Conservation (phyloP, 92 coral and sea anemone species). For the Heliopora coerulea region DNA sequence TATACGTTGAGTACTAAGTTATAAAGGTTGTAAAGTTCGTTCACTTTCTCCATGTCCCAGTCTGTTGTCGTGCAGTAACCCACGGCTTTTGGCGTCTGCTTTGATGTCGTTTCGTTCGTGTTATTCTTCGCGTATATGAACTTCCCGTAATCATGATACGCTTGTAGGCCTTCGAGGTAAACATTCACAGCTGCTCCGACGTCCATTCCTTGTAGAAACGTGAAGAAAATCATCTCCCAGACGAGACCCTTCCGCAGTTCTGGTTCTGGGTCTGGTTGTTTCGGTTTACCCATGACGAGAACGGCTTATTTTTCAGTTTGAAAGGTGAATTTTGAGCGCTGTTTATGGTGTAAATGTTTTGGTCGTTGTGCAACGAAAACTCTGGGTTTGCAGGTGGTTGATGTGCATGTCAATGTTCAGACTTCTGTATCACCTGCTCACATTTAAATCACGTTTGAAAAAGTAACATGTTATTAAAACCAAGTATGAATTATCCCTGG, state of each 20-base stretch:
- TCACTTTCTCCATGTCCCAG: slow-evolving; percentile 61
- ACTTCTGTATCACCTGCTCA: too few relatives aligned
- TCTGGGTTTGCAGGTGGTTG: too few relatives aligned
- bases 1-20: slow-evolving; percentile 61
- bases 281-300: slow-evolving; percentile 51
- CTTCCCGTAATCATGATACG: slow-evolving; percentile 52
- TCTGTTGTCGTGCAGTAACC: slow-evolving; percentile 66
- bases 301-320: too few relatives aligned
- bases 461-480: too few relatives aligned
- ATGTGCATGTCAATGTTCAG: too few relatives aligned
- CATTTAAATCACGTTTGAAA: too few relatives aligned
- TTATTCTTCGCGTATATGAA: slow-evolving; percentile 44
- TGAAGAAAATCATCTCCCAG: slow-evolving; percentile 76
- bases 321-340: too few relatives aligned
- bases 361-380: too few relatives aligned
- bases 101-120: slow-evolving; percentile 50
- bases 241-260: slow-evolving; percentile 81
- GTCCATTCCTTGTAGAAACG: slow-evolving; percentile 85
- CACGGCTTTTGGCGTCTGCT: slow-evolving; percentile 55
- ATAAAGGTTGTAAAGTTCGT: slow-evolving; percentile 51
- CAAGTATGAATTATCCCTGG: too few relatives aligned
- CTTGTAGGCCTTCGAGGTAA: slow-evolving; percentile 58
- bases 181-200: slow-evolving; percentile 64
- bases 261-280: slow-evolving; percentile 9
- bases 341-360: too few relatives aligned